Base-by-base conservation (phyloP, 1,140 invertebrate species). In the Xylocopa sonorina region DNA sequence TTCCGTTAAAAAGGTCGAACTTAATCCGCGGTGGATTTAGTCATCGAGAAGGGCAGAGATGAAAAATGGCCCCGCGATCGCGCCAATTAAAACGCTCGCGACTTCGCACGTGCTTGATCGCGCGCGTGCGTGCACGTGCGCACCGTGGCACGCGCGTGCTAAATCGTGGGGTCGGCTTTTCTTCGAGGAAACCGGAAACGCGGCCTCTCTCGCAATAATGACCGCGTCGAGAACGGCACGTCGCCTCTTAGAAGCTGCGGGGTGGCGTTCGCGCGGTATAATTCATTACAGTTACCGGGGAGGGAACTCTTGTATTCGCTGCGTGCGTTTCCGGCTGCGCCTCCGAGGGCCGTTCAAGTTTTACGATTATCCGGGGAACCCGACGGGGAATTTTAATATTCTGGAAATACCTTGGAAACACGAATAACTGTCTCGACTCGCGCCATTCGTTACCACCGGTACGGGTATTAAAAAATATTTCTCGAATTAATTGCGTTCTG, bases 71-170 rank as follows among this genome's bases (percentile, higher is more conserved):
- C 51, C 16, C 18, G 14, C 51, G 68, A 57, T 38, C 67, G 68
- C 68, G 51, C 38, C 53, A 71, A 71, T 71, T 71, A 71, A 71
- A 71, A 71, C 34, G 68, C 27, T 71, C 68, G 68, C 38, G 51
- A 57, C 24, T 43, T 57, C 27, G 51, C 51, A 57, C 66, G 66
- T 68, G 66, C 48, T 12, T 5, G 66, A 64, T 64, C 21, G 18
- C 60, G 80, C 66, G 84, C 78, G 78, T 68, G 86, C 77, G 84
- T 82, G 84, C 79, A 81, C 81, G 84, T 82, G 80, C 82, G 66
- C 50, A 81, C 79, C 79, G 60, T 68, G 78, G 80, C 81, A 85
- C 81, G 84, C 82, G 80, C 83, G 83, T 78, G 85, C 81, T 82
- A 87, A 84, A 86, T 89, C 84, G 83, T 74, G 78, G 75, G 78